phyloP scores from a whole-genome alignment of 2,888 invertebrate genomes.

The Halictus quadricinctus region DNA sequence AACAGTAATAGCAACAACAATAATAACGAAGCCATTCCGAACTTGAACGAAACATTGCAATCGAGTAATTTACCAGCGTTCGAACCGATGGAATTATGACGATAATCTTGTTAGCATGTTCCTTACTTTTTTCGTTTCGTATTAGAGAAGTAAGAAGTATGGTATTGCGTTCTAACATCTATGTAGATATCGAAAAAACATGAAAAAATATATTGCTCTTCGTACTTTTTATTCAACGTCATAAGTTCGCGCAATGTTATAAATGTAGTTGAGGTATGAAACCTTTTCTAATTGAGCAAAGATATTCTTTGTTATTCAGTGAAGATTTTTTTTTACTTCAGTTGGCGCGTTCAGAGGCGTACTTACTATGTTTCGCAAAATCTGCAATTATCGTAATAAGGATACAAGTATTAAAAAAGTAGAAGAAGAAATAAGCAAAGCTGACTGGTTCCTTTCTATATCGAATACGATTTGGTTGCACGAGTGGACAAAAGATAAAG shows the following conservation, averaged over 20 bases:
- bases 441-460: slow-evolving; percentile 23
- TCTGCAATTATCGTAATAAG: not conserved
- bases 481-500: not conserved
- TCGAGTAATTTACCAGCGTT: slow-evolving; percentile 63
- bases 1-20: slow-evolving; percentile 66
- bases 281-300: slow-evolving; percentile 10
- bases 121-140: slow-evolving; percentile 39
- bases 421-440: not conserved
- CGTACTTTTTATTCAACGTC: slow-evolving; percentile 31
- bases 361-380: not conserved
- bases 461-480: not conserved
- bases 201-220: slow-evolving; percentile 21
- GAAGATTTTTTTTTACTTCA: not conserved
- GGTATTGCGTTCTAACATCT: slow-evolving; percentile 26
- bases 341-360: not conserved
- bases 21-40: slow-evolving; percentile 71
- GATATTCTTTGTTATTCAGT: not conserved
- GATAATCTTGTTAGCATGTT: slow-evolving; percentile 29
- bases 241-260: slow-evolving; percentile 17
- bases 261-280: slow-evolving; percentile 19
- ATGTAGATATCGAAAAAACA: slow-evolving; percentile 25
- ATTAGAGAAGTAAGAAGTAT: slow-evolving; percentile 26
- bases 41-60: slow-evolving; percentile 73
- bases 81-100: slow-evolving; percentile 81
- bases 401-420: not conserved